Evolutionary conservation across 37 sponge, comb jelly and placozoan genomes (phyloP), one percentile per base, ranked within the genome.

Genomic region (Bolinopsis microptera): DNA sequence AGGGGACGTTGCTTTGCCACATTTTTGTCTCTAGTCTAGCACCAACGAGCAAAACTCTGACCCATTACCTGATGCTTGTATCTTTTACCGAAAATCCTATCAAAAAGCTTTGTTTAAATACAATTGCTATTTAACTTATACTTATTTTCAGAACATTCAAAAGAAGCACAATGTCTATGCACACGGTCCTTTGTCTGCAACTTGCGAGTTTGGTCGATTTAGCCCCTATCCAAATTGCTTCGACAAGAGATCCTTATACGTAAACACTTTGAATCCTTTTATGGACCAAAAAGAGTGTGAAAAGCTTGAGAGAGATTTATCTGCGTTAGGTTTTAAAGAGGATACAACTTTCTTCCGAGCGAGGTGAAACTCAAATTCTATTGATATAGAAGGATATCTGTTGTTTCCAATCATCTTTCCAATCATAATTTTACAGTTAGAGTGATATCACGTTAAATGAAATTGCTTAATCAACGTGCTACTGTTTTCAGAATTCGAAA

Each of bases 121-220:
- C n/a, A n/a, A n/a, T n/a, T n/a, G n/a, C n/a, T n/a, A n/a, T n/a
- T n/a, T n/a, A n/a, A n/a, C n/a, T n/a, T n/a, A n/a, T n/a, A n/a
- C n/a, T 24, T 72, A 72, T 72, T 21, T 72, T 72, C 26, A 72
- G 75, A 72, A n/a, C 31, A n/a, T 72, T 30, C 37, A 30, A 80
- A 22, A 80, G 37, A 33, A 80, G 23, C 38, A 80, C 37, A 80
- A 80, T 37, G 23, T 33, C 21, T 80, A 36, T 22, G 35, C 82
- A 2, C 82, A 80, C 37, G 82, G 82, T 34, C 32, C 23, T 13
- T 37, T 80, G 9, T 80, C 82, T 1, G 82, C 82, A 18, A 80
- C 35, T 13, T 80, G 82, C 38, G 82, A 36, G 38, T 80, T 80
- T 16, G 82, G 82, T 22, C 82, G 82, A 1, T 80, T 80, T 34